phyloP scores from a whole-genome alignment of 2,113 vertebrate species.

The Strix aluco region DNA sequence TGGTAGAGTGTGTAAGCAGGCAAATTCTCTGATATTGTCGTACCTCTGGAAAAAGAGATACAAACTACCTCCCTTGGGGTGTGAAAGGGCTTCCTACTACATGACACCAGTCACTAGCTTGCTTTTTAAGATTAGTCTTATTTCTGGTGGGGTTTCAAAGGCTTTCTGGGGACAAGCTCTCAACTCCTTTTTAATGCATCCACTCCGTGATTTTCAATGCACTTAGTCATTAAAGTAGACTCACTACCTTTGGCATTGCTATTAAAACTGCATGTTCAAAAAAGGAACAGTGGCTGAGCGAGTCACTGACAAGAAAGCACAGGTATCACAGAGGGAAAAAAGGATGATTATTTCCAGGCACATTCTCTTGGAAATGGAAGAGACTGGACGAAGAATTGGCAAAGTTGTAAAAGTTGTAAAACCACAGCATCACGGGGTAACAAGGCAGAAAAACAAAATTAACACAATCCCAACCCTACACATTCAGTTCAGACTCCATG shows the following conservation, averaged over 20 bases:
- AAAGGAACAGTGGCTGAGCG: not conserved
- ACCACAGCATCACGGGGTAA: not conserved
- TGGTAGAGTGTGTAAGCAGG: not conserved
- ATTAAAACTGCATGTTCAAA: constrained; percentile 22
- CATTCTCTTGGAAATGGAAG: not conserved
- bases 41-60: not conserved
- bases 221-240: not conserved
- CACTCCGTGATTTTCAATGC: not conserved
- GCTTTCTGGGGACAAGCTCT: not conserved
- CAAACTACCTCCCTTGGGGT: not conserved
- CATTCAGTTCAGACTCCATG: not conserved
- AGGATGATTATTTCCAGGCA: not conserved
- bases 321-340: not conserved
- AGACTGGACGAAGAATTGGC: not conserved
- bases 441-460: not conserved
- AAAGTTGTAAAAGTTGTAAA: not conserved
- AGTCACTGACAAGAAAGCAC: constrained; percentile 12
- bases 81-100: not conserved
- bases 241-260: constrained; percentile 21
- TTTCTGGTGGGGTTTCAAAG: not conserved
- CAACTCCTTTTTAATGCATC: not conserved
- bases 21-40: not conserved
- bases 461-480: not conserved
- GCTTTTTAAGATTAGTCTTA: not conserved
- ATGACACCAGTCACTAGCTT: not conserved